These are phyloP conservation scores for Meloidogyne floridensis DNA, from an alignment of 1,140 invertebrate genomes.

Conservation along the genomic window DNA sequence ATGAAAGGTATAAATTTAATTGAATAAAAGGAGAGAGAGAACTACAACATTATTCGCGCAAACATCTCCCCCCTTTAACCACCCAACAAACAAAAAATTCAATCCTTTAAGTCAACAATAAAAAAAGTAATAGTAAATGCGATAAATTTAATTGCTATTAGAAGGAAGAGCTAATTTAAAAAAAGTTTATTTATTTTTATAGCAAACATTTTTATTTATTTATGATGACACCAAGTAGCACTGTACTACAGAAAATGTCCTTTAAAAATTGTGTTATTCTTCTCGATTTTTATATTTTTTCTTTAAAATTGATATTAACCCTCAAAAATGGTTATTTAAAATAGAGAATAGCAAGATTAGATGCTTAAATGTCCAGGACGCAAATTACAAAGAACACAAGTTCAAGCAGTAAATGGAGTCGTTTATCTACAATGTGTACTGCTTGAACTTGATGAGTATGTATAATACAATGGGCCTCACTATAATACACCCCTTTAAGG, in stretches of 20 bases:
- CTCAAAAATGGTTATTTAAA: background rate
- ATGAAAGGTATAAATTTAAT: no score
- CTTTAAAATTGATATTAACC: background rate
- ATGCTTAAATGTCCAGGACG: background rate
- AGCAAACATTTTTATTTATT: background rate
- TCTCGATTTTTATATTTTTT: background rate
- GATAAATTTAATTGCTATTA: background rate
- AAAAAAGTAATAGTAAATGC: background rate
- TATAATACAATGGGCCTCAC: no score
- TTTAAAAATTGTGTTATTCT: background rate
- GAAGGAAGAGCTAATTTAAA: background rate
- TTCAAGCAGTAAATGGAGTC: background rate
- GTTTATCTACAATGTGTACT: background rate
- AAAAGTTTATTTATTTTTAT: background rate
- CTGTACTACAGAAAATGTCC: background rate
- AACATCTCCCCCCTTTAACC: background rate
- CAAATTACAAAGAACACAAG: background rate
- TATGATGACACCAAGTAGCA: conserved; percentile 9
- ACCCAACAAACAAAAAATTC: background rate
- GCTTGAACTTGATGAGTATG: background rate
- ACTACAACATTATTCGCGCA: no score
- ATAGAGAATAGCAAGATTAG: background rate
- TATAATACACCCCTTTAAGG: no score
- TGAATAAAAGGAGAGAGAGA: no score
- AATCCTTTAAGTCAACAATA: background rate